These are phyloP conservation scores for Lysandra bellargus DNA, from an alignment of 2,888 invertebrate genomes.

Conservation along the genomic window DNA sequence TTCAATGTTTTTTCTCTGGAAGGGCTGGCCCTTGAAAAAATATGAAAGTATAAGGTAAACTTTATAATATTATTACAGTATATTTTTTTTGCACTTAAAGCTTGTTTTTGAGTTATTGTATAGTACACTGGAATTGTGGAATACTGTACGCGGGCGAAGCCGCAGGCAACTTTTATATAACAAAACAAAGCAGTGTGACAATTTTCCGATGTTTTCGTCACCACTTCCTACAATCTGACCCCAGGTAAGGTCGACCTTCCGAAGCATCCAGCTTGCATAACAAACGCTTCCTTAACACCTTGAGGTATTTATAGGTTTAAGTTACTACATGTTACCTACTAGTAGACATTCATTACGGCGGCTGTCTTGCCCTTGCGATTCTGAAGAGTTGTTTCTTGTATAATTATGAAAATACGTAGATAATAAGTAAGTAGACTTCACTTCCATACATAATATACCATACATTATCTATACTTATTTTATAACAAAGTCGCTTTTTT, in stretches of 20 bases:
- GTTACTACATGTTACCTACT: background rate
- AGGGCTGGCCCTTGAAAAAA: too few species aligned
- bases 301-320: constrained; percentile 22
- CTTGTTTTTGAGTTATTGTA: too few species aligned
- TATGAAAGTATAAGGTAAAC: too few species aligned
- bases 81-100: too few species aligned
- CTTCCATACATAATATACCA: too few species aligned
- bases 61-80: too few species aligned
- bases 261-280: constrained; percentile 17
- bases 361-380: background rate
- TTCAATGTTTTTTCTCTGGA: too few species aligned
- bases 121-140: too few species aligned
- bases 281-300: constrained; percentile 28
- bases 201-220: constrained; percentile 12
- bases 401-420: background rate
- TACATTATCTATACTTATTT: too few species aligned
- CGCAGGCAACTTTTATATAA: background rate
- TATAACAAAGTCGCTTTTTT: too few species aligned
- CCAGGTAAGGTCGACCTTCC: background rate
- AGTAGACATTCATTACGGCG: background rate
- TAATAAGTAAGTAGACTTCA: too few species aligned
- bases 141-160: too few species aligned
- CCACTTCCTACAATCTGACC: background rate
- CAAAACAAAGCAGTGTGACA: background rate
- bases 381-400: background rate